Evolutionary conservation across 2,888 invertebrate species (phyloP).

Genomic region (Anoplius nigerrimus): DNA sequence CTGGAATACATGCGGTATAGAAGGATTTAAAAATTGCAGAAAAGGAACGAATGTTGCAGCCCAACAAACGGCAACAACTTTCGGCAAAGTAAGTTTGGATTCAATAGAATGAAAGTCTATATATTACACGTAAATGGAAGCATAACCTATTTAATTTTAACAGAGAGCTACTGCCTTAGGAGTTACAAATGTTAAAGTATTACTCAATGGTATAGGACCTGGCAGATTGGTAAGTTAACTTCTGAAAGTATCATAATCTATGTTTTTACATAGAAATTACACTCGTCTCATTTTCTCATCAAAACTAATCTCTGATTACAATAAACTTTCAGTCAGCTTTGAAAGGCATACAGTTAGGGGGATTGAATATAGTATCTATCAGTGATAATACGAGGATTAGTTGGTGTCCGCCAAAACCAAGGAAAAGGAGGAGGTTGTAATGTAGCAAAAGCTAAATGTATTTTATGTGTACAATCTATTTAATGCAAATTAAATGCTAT

Average conservation of each 20-base stretch:
- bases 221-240: constrained; percentile 87
- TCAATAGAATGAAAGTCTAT: constrained; percentile 7
- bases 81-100: constrained; percentile 81
- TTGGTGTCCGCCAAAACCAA: constrained; percentile 87
- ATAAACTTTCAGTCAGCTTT: constrained; percentile 85
- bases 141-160: neutral
- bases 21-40: constrained; percentile 95
- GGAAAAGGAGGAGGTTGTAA: constrained; percentile 90
- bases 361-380: constrained; percentile 91
- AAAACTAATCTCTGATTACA: constrained; percentile 1
- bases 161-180: constrained; percentile 18
- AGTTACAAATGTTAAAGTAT: constrained; percentile 82
- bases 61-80: constrained; percentile 91
- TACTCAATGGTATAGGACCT: constrained; percentile 89
- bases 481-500: no score
- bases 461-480: neutral
- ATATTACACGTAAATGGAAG: neutral
- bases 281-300: constrained; percentile 11
- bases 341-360: constrained; percentile 95
- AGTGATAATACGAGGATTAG: constrained; percentile 94
- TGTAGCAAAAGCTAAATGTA: constrained; percentile 8
- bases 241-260: neutral
- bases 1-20: constrained; percentile 81
- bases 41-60: constrained; percentile 98
- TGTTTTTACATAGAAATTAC: constrained; percentile 15